Conservation (phyloP, 2,113 vertebrate species). For the Triplophysa rosa region DNA sequence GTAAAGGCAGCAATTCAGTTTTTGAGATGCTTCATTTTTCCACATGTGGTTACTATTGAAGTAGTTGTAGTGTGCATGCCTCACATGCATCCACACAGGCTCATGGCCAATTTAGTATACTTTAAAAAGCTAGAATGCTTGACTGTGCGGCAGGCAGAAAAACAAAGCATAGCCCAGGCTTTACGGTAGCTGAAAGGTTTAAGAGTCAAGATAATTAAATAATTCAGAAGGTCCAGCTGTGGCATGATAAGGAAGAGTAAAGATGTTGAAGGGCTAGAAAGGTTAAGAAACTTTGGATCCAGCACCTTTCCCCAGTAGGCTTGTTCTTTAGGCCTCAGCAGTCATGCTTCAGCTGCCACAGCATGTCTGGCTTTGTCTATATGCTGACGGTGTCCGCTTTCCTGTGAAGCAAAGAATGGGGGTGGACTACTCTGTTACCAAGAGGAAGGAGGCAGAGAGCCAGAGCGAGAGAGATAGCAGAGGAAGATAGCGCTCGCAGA, state of each 20-base stretch:
- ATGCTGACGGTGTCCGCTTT: slow-evolving; percentile 56
- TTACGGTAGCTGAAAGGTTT: neutral
- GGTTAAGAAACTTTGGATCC: slow-evolving; percentile 34
- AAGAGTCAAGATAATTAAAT: no score
- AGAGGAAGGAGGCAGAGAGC: slow-evolving; percentile 34
- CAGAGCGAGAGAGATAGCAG: slow-evolving; percentile 39
- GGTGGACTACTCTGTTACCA: slow-evolving; percentile 42
- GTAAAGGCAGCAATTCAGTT: no score
- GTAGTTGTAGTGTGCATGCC: no score
- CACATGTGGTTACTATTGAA: no score
- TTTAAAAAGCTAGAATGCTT: no score
- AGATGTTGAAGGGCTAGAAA: slow-evolving; percentile 26
- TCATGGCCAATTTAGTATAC: no score
- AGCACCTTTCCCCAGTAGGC: slow-evolving; percentile 38
- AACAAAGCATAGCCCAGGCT: neutral
- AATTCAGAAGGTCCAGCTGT: slow-evolving; percentile 1
- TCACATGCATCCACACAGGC: no score
- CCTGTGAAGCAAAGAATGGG: slow-evolving; percentile 59
- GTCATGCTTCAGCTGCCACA: slow-evolving; percentile 45
- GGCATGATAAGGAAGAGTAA: slow-evolving; percentile 26
- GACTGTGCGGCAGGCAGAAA: no score
- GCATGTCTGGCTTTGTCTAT: slow-evolving; percentile 50
- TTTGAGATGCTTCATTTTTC: neutral
- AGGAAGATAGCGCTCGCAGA: slow-evolving; percentile 63
- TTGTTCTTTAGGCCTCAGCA: slow-evolving; percentile 51